Conservation (phyloP, 1,140 invertebrate species). For the Muscidifurax raptorellus region DNA sequence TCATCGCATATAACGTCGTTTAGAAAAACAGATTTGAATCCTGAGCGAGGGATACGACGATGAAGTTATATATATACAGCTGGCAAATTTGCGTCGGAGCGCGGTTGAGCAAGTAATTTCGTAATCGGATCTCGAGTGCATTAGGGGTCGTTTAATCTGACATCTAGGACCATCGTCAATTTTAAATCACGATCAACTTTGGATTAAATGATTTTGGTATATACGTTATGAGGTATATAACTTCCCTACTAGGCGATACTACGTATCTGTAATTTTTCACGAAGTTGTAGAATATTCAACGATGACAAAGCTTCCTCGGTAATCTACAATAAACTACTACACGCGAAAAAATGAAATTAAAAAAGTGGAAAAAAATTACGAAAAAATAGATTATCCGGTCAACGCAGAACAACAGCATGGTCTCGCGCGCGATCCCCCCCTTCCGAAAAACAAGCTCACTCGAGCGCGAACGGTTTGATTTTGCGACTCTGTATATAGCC, state of each 20-base stretch:
- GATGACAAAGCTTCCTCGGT: too few relatives aligned
- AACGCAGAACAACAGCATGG: background rate
- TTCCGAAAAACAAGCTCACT: slow-evolving; percentile 21
- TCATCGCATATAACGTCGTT: background rate
- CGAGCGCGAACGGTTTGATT: slow-evolving; percentile 45
- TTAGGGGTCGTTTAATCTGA: slow-evolving; percentile 29
- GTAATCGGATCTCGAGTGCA: slow-evolving; percentile 40
- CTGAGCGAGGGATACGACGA: background rate
- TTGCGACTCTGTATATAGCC: slow-evolving; percentile 34
- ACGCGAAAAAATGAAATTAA: background rate
- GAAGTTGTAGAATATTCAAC: too few relatives aligned
- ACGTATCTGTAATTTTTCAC: too few relatives aligned
- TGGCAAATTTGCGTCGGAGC: slow-evolving; percentile 7
- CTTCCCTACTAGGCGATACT: too few relatives aligned
- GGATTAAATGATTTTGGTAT: slow-evolving; percentile 12
- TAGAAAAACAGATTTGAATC: background rate
- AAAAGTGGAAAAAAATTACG: slow-evolving; percentile 12
- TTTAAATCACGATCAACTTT: background rate
- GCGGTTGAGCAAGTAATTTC: slow-evolving; percentile 6
- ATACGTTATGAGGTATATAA: background rate
- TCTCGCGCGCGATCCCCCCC: background rate
- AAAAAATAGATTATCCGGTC: slow-evolving; percentile 35
- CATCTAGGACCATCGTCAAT: background rate
- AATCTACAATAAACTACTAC: too few relatives aligned
- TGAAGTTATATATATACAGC: background rate